Base-by-base conservation (phyloP, 2,888 invertebrate genomes). In the Zhuqinia jingwanae region DNA sequence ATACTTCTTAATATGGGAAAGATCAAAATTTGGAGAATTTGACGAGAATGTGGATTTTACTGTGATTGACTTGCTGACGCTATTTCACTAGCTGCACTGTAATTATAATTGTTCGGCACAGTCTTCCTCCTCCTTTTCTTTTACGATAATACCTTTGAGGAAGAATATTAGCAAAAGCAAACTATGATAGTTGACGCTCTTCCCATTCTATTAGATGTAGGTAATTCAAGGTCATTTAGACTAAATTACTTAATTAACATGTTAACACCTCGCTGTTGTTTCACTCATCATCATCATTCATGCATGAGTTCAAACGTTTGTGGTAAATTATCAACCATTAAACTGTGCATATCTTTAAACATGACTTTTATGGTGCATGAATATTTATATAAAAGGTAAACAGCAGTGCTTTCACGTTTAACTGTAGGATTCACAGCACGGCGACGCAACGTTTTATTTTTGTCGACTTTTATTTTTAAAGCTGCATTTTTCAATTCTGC, bases 171-270 rank as follows among this genome's bases (percentile, higher is more conserved):
- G n/a, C n/a, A n/a, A n/a, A n/a, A n/a, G 2, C 27, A 25, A 25
- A 60, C 36, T 36, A 42, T 25, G 22, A 77, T 25, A 77, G 22
- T 76, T 82, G 76, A 82, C 82, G 63, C 53, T 82, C 75, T 58
- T 63, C n/a, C n/a, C n/a, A 30, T 36, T 36, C 36, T 36, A 63
- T 63, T 36, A 63, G 36, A n/a, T 17, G 36, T 75, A 75, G 63
- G 75, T 60, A 75, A 63, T 25, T 82, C 63, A 82, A 82, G 82
- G 82, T 58, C 82, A 63, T 82, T 42, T 81, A n/a, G 25, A 82
- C 82, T 30, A 82, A 81, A 82, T 76, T 75, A 53, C 82, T 76
- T 76, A 82, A 82, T 82, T 82, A 82, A 75, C 75, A 75, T 76
- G 65, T 82, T 82, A 75, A 75, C 82, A 82, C 82, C 82, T 82